phyloP scores from a whole-genome alignment of 1,140 invertebrate genomes.

The Drosophila ohnishii region DNA sequence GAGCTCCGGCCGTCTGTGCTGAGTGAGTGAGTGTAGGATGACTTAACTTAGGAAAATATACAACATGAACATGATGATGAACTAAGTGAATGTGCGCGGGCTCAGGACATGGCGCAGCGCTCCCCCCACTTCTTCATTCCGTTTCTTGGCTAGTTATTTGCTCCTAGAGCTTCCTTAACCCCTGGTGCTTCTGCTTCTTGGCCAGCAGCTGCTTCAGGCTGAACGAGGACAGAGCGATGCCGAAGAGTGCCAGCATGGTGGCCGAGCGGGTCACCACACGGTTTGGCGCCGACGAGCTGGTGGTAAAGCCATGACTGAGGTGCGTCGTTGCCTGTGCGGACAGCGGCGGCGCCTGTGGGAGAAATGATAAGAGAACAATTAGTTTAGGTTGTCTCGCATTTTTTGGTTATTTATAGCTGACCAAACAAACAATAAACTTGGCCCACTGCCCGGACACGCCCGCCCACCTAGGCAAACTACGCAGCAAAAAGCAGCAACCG shows the following conservation, averaged over 20 bases:
- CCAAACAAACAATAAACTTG: constrained; percentile 62
- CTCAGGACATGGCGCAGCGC: constrained; percentile 34
- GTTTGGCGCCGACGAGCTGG: constrained; percentile 83
- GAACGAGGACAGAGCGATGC: constrained; percentile 85
- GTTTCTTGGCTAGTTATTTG: not conserved
- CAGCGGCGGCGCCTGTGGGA: constrained; percentile 52
- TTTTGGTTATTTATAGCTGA: constrained; percentile 29
- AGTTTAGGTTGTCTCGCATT: constrained; percentile 8
- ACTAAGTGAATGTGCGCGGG: constrained; percentile 10
- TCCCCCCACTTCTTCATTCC: not conserved
- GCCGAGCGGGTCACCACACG: constrained; percentile 84
- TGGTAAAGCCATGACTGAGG: constrained; percentile 66
- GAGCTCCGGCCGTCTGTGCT: constrained; percentile 3
- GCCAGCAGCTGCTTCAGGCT: constrained; percentile 86
- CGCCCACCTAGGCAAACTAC: constrained; percentile 39
- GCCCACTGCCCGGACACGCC: constrained; percentile 48
- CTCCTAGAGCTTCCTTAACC: constrained; percentile 70
- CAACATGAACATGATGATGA: constrained; percentile 48
- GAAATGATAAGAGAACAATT: constrained; percentile 19
- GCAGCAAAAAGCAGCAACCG: constrained; percentile 36
- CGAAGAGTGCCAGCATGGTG: constrained; percentile 84
- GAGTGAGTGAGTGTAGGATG: constrained; percentile 28
- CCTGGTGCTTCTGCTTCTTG: constrained; percentile 72
- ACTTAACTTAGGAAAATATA: constrained; percentile 74
- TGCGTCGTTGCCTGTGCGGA: constrained; percentile 63